Percentiles rank a stretch among this genome's conserved stretches.
These are phyloP conservation scores for Copidosoma floridanum DNA, from an alignment of 1,140 invertebrate genomes.

Conservation along the genomic window DNA sequence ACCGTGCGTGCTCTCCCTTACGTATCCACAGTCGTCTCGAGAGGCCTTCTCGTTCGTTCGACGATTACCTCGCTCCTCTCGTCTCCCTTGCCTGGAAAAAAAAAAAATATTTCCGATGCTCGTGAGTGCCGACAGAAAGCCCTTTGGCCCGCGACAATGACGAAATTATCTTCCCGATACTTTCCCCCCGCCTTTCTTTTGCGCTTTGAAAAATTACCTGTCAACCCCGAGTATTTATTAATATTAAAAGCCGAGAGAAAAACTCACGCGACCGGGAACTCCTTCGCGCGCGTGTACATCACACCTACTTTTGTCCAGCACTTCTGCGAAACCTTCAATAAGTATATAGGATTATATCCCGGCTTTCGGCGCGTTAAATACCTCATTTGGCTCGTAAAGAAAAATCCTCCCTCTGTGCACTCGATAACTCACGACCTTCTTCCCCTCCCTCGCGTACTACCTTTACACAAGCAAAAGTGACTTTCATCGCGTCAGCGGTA, in stretches of 20 bases:
- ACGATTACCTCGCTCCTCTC: slow-evolving; percentile 29
- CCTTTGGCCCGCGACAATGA: slow-evolving; percentile 2
- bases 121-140: slow-evolving; percentile 24
- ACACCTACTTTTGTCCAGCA: no score
- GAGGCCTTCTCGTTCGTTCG: slow-evolving; percentile 28
- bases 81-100: not conserved
- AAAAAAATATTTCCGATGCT: not conserved
- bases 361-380: no score
- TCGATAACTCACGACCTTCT: not conserved
- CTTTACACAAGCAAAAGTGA: no score
- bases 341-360: no score
- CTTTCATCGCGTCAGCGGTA: no score
- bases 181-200: slow-evolving; percentile 1
- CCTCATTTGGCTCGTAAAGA: slow-evolving; percentile 8
- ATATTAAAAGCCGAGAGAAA: no score
- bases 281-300: no score
- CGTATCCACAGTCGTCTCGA: no score
- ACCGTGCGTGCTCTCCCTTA: slow-evolving; percentile 29
- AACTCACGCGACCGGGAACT: no score
- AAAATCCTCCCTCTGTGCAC: not conserved
- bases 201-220: not conserved
- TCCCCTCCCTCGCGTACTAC: not conserved
- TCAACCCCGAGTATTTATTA: not conserved
- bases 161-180: slow-evolving; percentile 1
- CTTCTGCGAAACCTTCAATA: no score